Conservation (phyloP, 2,113 vertebrate genomes). For the Microtus oregoni region DNA sequence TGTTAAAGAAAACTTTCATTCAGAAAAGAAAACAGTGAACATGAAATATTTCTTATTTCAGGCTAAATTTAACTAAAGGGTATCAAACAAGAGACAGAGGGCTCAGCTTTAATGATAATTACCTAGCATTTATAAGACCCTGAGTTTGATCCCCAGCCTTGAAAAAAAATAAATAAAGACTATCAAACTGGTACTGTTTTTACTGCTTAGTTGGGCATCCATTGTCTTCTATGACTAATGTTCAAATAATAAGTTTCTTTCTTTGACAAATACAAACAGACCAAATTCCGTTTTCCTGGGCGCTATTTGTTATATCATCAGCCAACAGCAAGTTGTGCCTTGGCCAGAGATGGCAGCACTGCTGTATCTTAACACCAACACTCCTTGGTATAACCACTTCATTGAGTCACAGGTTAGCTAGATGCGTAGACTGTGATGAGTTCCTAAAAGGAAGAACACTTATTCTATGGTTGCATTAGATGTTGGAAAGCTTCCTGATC, state of each 20-base stretch:
- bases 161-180: not conserved
- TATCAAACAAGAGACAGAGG: not conserved
- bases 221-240: not conserved
- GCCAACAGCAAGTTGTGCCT: not conserved
- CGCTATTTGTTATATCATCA: not conserved
- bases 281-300: not conserved
- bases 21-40: not conserved
- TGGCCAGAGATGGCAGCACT: not conserved
- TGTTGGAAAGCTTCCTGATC: constrained; percentile 11
- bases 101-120: not conserved
- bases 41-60: not conserved
- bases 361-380: not conserved
- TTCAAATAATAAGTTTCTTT: not conserved
- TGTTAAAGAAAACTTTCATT: constrained; percentile 14
- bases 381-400: not conserved
- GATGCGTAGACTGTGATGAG: not conserved
- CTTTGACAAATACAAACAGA: not conserved
- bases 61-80: constrained; percentile 33
- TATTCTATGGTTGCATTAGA: constrained; percentile 34
- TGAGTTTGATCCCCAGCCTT: not conserved
- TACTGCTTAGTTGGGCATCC: not conserved
- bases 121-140: not conserved
- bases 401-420: constrained; percentile 15
- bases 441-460: not conserved
- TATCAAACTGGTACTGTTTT: not conserved